Percentiles rank a stretch among this genome's conserved stretches.
These are phyloP conservation scores for Tetheella fluctuosa DNA, from an alignment of 2,888 invertebrate genomes.

Conservation along the genomic window DNA sequence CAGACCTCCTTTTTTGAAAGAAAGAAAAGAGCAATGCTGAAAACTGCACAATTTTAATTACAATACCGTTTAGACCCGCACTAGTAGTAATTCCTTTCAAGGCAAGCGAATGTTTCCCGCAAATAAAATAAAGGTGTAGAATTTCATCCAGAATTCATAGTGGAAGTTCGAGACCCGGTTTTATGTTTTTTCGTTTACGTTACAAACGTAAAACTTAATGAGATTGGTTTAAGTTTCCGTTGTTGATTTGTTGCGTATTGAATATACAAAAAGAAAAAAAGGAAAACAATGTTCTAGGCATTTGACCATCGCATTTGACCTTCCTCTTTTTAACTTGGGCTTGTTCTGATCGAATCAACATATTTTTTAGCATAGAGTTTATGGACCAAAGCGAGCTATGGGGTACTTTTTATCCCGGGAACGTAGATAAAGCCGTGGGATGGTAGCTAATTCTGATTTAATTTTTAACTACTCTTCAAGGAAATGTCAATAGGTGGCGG, in stretches of 20 bases:
- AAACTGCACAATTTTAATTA: slow-evolving; percentile 35
- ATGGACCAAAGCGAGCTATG: no score
- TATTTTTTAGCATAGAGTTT: no score
- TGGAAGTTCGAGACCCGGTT: slow-evolving; percentile 3
- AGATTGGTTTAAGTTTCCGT: slow-evolving; percentile 9
- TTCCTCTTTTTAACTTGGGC: no score
- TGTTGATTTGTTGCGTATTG: neutral
- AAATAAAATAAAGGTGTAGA: slow-evolving; percentile 43
- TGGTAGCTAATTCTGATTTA: no score
- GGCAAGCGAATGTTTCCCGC: slow-evolving; percentile 34
- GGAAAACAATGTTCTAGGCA: no score
- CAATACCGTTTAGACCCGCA: slow-evolving; percentile 25
- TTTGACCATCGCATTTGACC: no score
- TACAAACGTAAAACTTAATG: slow-evolving; percentile 19
- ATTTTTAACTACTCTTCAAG: no score
- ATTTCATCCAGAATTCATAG: slow-evolving; percentile 44
- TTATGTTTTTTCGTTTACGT: slow-evolving; percentile 7
- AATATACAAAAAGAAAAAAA: neutral
- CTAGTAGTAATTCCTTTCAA: slow-evolving; percentile 31
- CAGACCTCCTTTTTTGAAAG: no score
- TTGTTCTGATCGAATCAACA: no score
- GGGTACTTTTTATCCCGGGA: no score
- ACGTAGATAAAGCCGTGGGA: no score
- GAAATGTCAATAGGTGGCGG: no score
- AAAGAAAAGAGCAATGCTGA: slow-evolving; percentile 10